phyloP scores from a whole-genome alignment of 2,888 invertebrate species.

The Biston stratarius region DNA sequence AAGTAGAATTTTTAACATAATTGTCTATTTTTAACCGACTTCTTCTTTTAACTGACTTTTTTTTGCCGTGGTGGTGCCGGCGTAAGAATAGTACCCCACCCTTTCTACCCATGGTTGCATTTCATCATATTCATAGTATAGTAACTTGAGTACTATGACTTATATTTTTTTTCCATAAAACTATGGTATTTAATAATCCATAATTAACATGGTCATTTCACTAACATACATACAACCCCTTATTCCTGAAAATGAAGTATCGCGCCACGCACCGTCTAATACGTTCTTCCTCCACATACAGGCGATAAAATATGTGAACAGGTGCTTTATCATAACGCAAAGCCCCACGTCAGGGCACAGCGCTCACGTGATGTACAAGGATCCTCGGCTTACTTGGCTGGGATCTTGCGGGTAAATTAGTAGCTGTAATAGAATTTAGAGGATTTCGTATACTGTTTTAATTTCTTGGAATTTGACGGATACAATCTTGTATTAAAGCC shows the following conservation, averaged over 20 bases:
- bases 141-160: too few relatives aligned
- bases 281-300: constrained; percentile 71
- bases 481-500: constrained; percentile 3
- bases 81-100: too few relatives aligned
- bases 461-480: constrained; percentile 31
- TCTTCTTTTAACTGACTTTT: too few relatives aligned
- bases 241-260: constrained; percentile 48
- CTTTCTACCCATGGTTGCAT: too few relatives aligned
- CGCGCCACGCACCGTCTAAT: constrained; percentile 62
- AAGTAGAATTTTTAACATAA: too few relatives aligned
- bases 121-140: too few relatives aligned
- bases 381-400: constrained; percentile 72
- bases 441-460: constrained; percentile 45
- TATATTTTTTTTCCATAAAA: too few relatives aligned
- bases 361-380: constrained; percentile 77
- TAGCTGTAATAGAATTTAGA: constrained; percentile 72
- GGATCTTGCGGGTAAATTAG: constrained; percentile 68
- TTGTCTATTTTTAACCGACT: too few relatives aligned
- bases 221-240: constrained; percentile 18
- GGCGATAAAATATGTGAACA: constrained; percentile 82
- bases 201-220: constrained; percentile 11
- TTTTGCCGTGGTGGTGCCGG: too few relatives aligned
- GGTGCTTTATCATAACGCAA: constrained; percentile 82
- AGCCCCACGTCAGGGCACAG: constrained; percentile 76
- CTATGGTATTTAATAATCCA: not conserved